Evolutionary conservation across 2,113 vertebrate genomes (phyloP), one percentile per base, ranked within the genome.

Genomic region (Rhinichthys klamathensis): DNA sequence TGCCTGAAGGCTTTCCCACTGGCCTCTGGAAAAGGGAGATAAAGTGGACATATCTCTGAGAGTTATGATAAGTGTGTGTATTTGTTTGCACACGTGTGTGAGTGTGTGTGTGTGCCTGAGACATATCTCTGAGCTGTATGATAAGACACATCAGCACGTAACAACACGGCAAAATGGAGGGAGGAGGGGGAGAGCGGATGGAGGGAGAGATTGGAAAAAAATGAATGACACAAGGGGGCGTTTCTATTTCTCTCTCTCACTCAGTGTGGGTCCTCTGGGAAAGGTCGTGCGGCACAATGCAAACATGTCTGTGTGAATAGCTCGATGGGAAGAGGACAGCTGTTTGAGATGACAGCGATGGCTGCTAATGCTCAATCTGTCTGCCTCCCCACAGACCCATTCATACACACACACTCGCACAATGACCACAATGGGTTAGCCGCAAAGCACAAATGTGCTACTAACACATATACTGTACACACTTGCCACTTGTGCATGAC

Each of bases 291-390:
- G 90, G 92, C 92, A 94, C 94, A 94, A 94, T 93, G 93, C 93
- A 93, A 94, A 94, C 93, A 93, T 91, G 92, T 90, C 88, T 76
- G 87, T 90, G 85, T 95, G 92, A 95, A 95, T 93, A 88, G 92
- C 41, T 92, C 91, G 93, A 93, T 93, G 93, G 91, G 93, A 94
- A 94, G 92, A 90, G 91, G 94, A 95, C 95, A 95, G 94, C 93
- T 95, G 95, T 94, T 95, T 91, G 92, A 94, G 93, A 95, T 95
- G 94, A 95, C 95, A 94, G 93, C 90, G 91, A 95, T 95, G 93
- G 94, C 94, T 94, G 93, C 94, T 95, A 93, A 94, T 94, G 93
- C 89, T 90, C 93, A 94, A 94, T 95, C 92, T 94, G 94, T 94
- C 93, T 93, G 90, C 88, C 92, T 94, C 93, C 92, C 93, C 93